Evolutionary conservation across 2,797 vertebrate species (phyloP).

Genomic region (Lateolabrax maculatus): DNA sequence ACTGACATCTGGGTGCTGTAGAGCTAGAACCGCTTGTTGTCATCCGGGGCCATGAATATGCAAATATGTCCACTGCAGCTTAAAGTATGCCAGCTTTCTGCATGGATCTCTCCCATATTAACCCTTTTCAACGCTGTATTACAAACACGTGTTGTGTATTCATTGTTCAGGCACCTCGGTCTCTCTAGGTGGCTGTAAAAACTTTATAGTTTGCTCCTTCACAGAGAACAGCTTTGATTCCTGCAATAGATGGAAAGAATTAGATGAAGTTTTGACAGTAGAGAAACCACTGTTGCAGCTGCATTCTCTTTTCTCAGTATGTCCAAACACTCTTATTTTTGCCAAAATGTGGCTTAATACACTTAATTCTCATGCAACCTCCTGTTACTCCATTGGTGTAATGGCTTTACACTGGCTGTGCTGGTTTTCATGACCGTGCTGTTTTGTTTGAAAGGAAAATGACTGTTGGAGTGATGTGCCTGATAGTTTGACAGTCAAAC

Average conservation of each 20-base stretch:
- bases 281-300: background rate
- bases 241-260: background rate
- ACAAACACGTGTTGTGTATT: background rate
- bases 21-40: background rate
- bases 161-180: background rate
- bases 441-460: background rate
- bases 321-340: background rate
- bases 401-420: background rate
- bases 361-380: background rate
- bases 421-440: background rate
- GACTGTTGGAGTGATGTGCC: background rate
- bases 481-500: background rate
- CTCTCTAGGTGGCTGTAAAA: background rate
- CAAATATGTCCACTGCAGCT: conserved; percentile 6
- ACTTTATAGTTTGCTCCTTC: background rate
- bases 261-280: background rate
- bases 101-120: conserved; percentile 7
- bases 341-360: background rate
- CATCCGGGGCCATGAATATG: background rate
- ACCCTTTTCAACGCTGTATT: background rate
- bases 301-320: background rate
- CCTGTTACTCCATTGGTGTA: background rate
- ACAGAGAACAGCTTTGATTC: background rate
- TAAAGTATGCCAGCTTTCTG: background rate
- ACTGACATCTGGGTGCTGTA: background rate